phyloP scores from a whole-genome alignment of 2,888 invertebrate genomes.

The Volucella inanis region DNA sequence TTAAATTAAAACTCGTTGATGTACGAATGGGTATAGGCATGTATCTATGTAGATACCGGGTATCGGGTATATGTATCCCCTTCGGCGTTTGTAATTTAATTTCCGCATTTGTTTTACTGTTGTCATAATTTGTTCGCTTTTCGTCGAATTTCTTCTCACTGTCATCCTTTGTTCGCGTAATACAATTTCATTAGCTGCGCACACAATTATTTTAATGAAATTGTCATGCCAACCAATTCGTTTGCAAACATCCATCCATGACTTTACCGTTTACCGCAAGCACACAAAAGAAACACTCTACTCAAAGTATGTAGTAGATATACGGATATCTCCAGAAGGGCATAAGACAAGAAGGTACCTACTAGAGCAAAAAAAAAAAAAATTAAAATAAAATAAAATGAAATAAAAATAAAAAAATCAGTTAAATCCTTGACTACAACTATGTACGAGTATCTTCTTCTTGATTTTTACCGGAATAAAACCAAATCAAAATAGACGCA shows the following conservation, averaged over 20 bases:
- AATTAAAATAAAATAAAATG: slow-evolving; percentile 9
- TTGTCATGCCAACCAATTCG: slow-evolving; percentile 75
- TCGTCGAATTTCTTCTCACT: slow-evolving; percentile 18
- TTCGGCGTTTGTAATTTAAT: slow-evolving; percentile 57
- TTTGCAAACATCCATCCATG: slow-evolving; percentile 61
- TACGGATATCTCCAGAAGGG: too few species aligned
- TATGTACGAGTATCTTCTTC: slow-evolving; percentile 9
- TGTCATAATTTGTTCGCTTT: slow-evolving; percentile 18
- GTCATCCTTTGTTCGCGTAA: slow-evolving; percentile 60
- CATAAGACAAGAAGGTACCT: too few species aligned
- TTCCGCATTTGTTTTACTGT: slow-evolving; percentile 47
- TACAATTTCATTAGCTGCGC: slow-evolving; percentile 73
- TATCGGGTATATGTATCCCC: slow-evolving; percentile 7
- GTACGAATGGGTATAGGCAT: too few species aligned
- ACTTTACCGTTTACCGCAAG: slow-evolving; percentile 10
- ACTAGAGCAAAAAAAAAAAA: slow-evolving; percentile 28
- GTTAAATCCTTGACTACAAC: slow-evolving; percentile 74
- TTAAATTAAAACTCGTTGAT: slow-evolving; percentile 21
- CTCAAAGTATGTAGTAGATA: slow-evolving; percentile 20
- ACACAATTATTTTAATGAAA: slow-evolving; percentile 76
- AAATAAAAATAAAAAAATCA: slow-evolving; percentile 44
- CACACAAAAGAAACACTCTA: slow-evolving; percentile 35
- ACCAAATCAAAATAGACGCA: slow-evolving; percentile 29
- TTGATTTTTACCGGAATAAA: slow-evolving; percentile 47
- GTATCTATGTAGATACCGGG: too few species aligned